Evolutionary conservation across 2,888 invertebrate genomes (phyloP), one percentile per base, ranked within the genome.

Genomic region (Trichopria drosophilae): DNA sequence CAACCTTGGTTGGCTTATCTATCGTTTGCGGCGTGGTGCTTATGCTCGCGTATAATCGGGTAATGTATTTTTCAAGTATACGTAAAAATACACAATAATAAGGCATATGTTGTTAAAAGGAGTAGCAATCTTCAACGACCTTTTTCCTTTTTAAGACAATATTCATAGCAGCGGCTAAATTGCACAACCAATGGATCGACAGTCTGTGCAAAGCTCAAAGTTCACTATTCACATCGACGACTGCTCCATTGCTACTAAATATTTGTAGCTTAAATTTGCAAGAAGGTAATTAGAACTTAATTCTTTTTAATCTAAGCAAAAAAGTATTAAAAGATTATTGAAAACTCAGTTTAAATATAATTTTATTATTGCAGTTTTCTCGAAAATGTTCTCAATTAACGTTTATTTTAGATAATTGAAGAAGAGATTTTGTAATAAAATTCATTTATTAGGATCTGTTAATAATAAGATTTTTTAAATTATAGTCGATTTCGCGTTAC

Each of bases 201-300:
- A 74, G 76, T 63, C 71, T 82, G n/a, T 70, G 79, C 43, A 68
- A 75, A 58, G 78, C 75, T 29, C 73, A 78, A 12, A 73, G 80
- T 61, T 67, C 69, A 6, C 77, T 79, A 53, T 80, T 81, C 58
- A 80, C 80, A 61, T 72, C 73, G 7, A 76, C 78, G 16, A 79
- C 81, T 3, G 66, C 73, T 15, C 80, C 81, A 19, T 65, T 80
- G 47, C 72, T 81, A 36, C 70, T 80, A 26, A 81, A 81, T 60
- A 65, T 80, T 32, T 82, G 81, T 63, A 78, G 79, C 12, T 75
- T 78, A 51, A 80, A 82, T 66, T 70, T 81, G 63, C 80, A 80
- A 65, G 81, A 81, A 74, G 76, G 80, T 80, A 64, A 53, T 61
- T 29, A n/a, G 4, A 12, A 7, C 5, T 28, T 12, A 20, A 26